These are phyloP conservation scores for Coluber constrictor DNA, from an alignment of 2,797 vertebrate genomes.

Conservation along the genomic window DNA sequence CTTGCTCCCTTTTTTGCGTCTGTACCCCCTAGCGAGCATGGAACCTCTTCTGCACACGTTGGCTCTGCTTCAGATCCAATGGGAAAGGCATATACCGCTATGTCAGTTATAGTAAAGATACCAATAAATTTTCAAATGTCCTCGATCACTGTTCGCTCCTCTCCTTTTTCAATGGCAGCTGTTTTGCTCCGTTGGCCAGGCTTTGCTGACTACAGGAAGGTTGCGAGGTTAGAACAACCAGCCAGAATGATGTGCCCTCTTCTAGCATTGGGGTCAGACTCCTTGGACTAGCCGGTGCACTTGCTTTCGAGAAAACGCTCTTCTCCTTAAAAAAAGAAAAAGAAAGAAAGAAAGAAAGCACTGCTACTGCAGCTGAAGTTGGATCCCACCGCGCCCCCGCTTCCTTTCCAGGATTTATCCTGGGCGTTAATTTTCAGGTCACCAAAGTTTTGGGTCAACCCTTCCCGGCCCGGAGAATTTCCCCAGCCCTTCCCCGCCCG, in stretches of 20 bases:
- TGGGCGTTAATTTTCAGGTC: neutral
- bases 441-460: neutral
- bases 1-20: neutral
- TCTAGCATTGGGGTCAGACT: conserved; percentile 67
- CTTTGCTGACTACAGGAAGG: conserved; percentile 64
- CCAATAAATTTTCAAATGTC: neutral
- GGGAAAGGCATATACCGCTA: neutral
- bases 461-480: neutral
- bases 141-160: neutral
- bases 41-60: neutral
- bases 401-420: neutral
- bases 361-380: neutral
- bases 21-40: conserved; percentile 3
- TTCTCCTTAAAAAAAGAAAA: conserved; percentile 62
- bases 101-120: neutral
- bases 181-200: conserved; percentile 41
- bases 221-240: conserved; percentile 77
- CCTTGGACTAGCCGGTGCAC: conserved; percentile 40
- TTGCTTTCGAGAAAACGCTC: conserved; percentile 66
- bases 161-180: conserved; percentile 9
- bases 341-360: neutral
- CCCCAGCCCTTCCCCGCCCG: neutral
- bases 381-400: neutral
- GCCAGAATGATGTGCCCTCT: conserved; percentile 73
- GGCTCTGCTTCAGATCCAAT: conserved; percentile 14